Evolutionary conservation across 2,797 vertebrate species (phyloP).

Genomic region (Antennarius maculatus): DNA sequence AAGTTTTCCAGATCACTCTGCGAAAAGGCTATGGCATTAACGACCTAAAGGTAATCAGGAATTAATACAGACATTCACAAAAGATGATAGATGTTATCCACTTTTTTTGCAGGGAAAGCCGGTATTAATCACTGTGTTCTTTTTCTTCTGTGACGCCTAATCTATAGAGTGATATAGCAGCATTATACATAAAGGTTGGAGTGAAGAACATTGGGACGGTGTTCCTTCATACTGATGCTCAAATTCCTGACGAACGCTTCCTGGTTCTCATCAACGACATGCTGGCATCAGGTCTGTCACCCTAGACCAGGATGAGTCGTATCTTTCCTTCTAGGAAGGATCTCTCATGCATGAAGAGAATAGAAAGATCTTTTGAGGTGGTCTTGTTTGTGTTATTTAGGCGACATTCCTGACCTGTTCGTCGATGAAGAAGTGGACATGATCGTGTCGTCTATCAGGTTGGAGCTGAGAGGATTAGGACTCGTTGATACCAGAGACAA

Average conservation of each 20-base stretch:
- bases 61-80: neutral
- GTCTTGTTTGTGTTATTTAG: constrained; percentile 47
- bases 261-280: constrained; percentile 82
- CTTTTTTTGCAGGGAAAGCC: neutral
- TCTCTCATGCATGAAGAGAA: neutral
- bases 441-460: constrained; percentile 79
- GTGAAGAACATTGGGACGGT: constrained; percentile 83
- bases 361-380: neutral
- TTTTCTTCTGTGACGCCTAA: constrained; percentile 1
- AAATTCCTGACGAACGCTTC: constrained; percentile 82
- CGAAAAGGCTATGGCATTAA: constrained; percentile 81
- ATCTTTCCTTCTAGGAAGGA: neutral
- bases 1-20: constrained; percentile 84
- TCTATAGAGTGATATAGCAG: constrained; percentile 81
- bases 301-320: neutral
- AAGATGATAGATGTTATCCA: neutral
- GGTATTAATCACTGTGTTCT: neutral
- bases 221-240: constrained; percentile 80
- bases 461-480: constrained; percentile 80
- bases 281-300: constrained; percentile 80
- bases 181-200: constrained; percentile 84
- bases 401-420: constrained; percentile 82
- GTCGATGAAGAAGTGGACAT: constrained; percentile 80
- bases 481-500: constrained; percentile 82
- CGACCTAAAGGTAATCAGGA: constrained; percentile 75